Conservation (phyloP, 2,888 invertebrate species). For the Zygothrica quintamaculata region DNA sequence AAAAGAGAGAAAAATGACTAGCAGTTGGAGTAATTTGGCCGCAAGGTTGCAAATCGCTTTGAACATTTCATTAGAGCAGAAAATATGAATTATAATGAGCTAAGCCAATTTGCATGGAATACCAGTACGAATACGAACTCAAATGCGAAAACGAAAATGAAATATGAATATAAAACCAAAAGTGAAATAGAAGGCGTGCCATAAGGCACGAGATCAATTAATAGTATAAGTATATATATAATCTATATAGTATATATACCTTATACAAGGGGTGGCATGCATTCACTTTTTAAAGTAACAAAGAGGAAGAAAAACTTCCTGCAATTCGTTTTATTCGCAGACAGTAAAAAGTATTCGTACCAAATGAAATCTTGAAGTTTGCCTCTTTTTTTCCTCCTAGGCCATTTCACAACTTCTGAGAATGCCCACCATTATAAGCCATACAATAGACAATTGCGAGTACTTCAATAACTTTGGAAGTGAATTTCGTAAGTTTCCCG, state of each 20-base stretch:
- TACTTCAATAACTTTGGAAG: conserved; percentile 19
- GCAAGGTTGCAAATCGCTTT: conserved; percentile 55
- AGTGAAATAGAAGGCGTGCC: conserved; percentile 58
- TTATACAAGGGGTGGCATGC: conserved; percentile 24
- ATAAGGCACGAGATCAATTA: conserved; percentile 58
- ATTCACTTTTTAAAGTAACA: conserved; percentile 58
- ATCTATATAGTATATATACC: background rate
- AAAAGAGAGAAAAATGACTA: background rate
- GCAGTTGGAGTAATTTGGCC: conserved; percentile 29
- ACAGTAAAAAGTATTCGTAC: conserved; percentile 30
- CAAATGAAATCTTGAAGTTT: conserved; percentile 22
- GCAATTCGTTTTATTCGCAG: conserved; percentile 23
- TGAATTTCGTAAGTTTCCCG: conserved; percentile 57
- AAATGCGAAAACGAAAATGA: conserved; percentile 5
- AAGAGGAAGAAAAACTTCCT: conserved; percentile 58
- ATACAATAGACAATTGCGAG: conserved; percentile 50
- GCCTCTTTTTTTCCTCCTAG: conserved; percentile 17
- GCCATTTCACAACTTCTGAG: conserved; percentile 61
- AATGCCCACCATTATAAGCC: conserved; percentile 35
- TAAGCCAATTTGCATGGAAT: conserved; percentile 54
- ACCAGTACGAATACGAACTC: background rate
- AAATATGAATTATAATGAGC: conserved; percentile 63
- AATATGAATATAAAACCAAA: conserved; percentile 20
- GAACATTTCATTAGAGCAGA: conserved; percentile 67
- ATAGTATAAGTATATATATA: conserved; percentile 10